phyloP scores from a whole-genome alignment of 2,888 invertebrate genomes.

The Cephus rjabovi region DNA sequence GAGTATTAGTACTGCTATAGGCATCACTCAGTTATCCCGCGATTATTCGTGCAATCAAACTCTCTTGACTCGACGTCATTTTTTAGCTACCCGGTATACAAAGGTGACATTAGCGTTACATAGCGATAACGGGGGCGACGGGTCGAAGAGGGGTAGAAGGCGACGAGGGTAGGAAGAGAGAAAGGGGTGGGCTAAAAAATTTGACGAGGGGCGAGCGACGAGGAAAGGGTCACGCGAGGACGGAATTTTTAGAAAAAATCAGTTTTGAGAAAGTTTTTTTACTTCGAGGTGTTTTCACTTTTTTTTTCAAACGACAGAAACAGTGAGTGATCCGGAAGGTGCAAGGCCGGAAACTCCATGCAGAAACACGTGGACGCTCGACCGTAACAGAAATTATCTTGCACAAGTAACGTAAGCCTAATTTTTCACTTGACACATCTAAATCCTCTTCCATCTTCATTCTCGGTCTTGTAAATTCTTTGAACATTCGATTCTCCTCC shows the following conservation, averaged over 20 bases:
- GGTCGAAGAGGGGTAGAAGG: slow-evolving; percentile 12
- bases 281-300: not conserved
- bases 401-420: not conserved
- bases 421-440: not conserved
- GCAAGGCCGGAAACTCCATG: slow-evolving; percentile 42
- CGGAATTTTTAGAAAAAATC: not conserved
- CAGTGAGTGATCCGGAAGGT: slow-evolving; percentile 42
- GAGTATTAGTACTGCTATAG: slow-evolving; percentile 36
- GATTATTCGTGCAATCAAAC: slow-evolving; percentile 54
- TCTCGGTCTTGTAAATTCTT: not conserved
- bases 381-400: not conserved
- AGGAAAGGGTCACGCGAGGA: not conserved
- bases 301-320: not conserved
- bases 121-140: not conserved
- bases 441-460: not conserved
- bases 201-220: not conserved
- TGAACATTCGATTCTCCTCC: not conserved
- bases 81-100: slow-evolving; percentile 23
- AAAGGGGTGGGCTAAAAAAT: not conserved
- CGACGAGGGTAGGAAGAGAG: slow-evolving; percentile 22
- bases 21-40: slow-evolving; percentile 57
- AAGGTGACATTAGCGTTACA: slow-evolving; percentile 4
- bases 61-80: slow-evolving; percentile 18
- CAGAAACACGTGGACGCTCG: slow-evolving; percentile 37
- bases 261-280: slow-evolving; percentile 20